Conservation (phyloP, 2,888 invertebrate species). For the Netelia melanura region DNA sequence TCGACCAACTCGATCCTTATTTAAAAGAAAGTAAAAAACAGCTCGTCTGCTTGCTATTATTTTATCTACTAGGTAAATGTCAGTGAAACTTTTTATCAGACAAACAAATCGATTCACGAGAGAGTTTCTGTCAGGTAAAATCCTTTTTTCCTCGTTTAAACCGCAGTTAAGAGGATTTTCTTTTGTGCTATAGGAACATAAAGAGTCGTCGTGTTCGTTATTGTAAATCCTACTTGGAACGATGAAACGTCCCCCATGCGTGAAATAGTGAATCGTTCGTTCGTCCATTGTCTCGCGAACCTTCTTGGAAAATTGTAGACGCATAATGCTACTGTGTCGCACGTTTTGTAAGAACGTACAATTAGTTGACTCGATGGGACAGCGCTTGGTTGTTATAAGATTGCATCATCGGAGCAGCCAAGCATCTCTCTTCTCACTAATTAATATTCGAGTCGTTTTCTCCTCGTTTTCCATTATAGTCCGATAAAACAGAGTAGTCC, state of each 20-base stretch:
- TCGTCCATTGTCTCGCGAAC: slow-evolving; percentile 11
- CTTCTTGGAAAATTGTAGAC: not conserved
- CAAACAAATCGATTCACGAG: no score
- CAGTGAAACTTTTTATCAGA: no score
- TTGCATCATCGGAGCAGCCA: slow-evolving; percentile 1
- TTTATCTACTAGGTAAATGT: not conserved
- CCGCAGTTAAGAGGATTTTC: not conserved
- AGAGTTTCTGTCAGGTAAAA: not conserved
- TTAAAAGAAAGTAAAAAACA: no score
- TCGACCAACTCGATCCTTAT: no score
- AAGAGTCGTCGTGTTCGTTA: not conserved
- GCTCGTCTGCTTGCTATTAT: not conserved
- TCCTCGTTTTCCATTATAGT: not conserved
- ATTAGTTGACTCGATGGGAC: slow-evolving; percentile 24
- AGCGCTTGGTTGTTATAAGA: slow-evolving; percentile 18
- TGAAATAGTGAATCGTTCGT: not conserved
- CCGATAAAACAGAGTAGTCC: not conserved
- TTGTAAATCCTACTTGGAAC: slow-evolving; percentile 14
- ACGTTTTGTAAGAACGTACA: not conserved
- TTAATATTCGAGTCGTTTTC: slow-evolving; percentile 21
- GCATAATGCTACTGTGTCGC: not conserved
- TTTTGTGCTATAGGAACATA: not conserved
- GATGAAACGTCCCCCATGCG: not conserved
- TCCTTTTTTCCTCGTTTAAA: not conserved
- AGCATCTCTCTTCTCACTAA: slow-evolving; percentile 1